phyloP scores from a whole-genome alignment of 92 coral and sea anemone species.

The Parazoanthus atlanticus region DNA sequence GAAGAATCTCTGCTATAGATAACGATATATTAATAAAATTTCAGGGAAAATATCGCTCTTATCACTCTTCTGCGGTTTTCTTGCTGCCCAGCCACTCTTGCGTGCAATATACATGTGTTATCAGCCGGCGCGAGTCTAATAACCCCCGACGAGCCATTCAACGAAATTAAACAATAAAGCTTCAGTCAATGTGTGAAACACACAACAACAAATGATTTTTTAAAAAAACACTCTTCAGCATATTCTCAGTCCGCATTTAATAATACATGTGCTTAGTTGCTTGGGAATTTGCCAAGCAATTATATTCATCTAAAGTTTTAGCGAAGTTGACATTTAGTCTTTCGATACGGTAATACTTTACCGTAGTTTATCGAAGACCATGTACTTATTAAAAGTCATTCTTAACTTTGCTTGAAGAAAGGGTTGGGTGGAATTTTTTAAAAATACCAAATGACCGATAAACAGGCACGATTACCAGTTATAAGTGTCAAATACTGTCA shows the following conservation, averaged over 20 bases:
- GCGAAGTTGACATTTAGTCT: background rate
- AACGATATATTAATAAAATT: no score
- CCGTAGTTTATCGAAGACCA: background rate
- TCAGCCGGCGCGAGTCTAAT: background rate
- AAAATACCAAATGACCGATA: background rate
- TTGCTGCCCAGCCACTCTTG: background rate
- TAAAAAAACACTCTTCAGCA: background rate
- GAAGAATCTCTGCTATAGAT: background rate
- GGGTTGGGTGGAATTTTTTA: background rate
- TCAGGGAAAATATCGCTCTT: background rate
- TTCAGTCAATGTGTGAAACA: background rate
- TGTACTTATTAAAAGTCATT: background rate
- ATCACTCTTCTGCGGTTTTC: background rate
- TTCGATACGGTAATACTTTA: background rate
- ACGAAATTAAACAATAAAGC: background rate
- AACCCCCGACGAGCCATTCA: background rate
- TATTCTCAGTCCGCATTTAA: background rate
- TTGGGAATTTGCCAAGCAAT: conserved; percentile 8
- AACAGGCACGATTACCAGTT: background rate
- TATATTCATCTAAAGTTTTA: background rate
- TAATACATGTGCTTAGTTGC: background rate
- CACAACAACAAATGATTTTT: background rate
- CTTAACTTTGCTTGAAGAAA: background rate
- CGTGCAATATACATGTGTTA: background rate
- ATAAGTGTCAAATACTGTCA: background rate